phyloP scores from a whole-genome alignment of 2,113 vertebrate genomes.

The Eolophus roseicapilla region DNA sequence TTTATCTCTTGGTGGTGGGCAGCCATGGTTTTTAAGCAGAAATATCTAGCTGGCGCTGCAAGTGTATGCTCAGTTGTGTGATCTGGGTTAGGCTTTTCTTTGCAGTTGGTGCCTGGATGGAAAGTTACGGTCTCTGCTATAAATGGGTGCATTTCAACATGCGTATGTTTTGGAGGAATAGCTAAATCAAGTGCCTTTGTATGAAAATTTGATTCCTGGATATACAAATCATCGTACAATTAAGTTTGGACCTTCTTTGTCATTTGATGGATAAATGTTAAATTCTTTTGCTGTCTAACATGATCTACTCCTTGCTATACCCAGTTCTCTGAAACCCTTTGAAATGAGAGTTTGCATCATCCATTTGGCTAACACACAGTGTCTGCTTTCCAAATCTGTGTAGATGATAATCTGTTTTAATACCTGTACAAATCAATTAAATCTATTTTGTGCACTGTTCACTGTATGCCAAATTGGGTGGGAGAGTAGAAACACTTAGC shows the following conservation, averaged over 20 bases:
- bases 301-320: not conserved
- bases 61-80: accelerated
- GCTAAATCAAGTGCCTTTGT: not conserved
- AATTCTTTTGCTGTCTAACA: not conserved
- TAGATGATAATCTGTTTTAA: constrained; percentile 46
- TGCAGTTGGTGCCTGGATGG: not conserved
- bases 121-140: not conserved
- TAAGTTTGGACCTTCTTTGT: not conserved
- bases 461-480: constrained; percentile 4
- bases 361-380: not conserved
- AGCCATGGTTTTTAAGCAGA: not conserved
- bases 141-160: not conserved
- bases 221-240: not conserved
- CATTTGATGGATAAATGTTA: constrained; percentile 7
- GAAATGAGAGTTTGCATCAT: constrained; percentile 31
- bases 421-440: constrained; percentile 46
- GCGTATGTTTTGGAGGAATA: not conserved
- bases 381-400: constrained; percentile 2
- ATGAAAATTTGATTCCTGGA: not conserved
- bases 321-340: constrained; percentile 15
- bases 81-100: not conserved
- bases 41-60: not conserved
- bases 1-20: not conserved
- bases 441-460: constrained; percentile 32
- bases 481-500: constrained; percentile 13